Conservation (phyloP, 2,888 invertebrate species). For the Phengaris alcon region DNA sequence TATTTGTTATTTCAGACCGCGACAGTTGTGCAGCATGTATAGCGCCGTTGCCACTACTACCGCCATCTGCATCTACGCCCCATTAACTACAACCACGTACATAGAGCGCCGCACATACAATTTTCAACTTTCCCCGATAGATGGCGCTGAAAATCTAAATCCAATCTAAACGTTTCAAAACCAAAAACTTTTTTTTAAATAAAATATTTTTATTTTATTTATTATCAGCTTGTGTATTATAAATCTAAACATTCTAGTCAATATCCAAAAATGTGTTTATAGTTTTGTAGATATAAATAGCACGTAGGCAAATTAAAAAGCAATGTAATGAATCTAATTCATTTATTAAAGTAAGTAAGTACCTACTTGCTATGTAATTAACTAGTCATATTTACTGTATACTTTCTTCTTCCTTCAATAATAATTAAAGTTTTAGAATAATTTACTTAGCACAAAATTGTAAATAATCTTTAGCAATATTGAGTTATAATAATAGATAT, state of each 20-base stretch:
- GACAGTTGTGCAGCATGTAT: conserved; percentile 69
- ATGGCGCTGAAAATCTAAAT: conserved; percentile 36
- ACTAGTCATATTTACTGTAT: not conserved
- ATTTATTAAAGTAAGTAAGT: conserved; percentile 35
- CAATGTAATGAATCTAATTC: conserved; percentile 56
- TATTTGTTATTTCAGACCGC: conserved; percentile 53
- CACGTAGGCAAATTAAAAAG: conserved; percentile 44
- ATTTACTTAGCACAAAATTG: conserved; percentile 24
- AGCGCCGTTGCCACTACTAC: conserved; percentile 64
- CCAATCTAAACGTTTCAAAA: not conserved
- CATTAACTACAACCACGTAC: conserved; percentile 49
- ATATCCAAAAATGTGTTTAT: conserved; percentile 10
- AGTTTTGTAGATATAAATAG: conserved; percentile 34
- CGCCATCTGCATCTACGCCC: conserved; percentile 63
- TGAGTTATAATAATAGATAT: not conserved
- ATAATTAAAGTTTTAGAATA: conserved; percentile 5
- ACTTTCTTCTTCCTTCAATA: not conserved
- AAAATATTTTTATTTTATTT: conserved; percentile 19
- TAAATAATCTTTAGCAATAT: conserved; percentile 23
- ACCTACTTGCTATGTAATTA: not conserved
- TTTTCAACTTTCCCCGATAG: conserved; percentile 34
- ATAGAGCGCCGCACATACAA: conserved; percentile 24
- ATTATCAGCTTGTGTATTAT: conserved; percentile 30
- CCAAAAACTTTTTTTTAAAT: not conserved
- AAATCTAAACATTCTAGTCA: conserved; percentile 31